Conservation (phyloP, 2,797 vertebrate genomes). For the Vireo griseus region DNA sequence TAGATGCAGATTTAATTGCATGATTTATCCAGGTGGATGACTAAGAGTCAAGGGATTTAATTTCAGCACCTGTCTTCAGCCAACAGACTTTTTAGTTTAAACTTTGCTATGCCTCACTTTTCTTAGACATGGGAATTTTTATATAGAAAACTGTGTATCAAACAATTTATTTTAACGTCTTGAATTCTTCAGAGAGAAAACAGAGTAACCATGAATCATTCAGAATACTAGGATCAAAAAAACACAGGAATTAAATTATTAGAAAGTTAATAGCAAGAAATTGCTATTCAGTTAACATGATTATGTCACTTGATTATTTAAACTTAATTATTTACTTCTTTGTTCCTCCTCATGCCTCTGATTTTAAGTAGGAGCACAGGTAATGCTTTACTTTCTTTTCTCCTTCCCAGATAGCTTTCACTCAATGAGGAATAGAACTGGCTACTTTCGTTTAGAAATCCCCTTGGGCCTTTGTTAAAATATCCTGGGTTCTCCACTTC, state of each 20-base stretch:
- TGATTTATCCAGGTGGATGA: constrained; percentile 4
- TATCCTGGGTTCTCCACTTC: not conserved
- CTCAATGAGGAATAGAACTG: not conserved
- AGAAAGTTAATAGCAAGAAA: not conserved
- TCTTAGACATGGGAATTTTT: not conserved
- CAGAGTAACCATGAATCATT: not conserved
- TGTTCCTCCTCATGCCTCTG: not conserved
- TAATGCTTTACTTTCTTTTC: not conserved
- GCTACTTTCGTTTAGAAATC: not conserved
- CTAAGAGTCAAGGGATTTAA: constrained; percentile 12
- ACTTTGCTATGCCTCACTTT: not conserved
- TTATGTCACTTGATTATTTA: not conserved
- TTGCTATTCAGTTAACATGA: not conserved
- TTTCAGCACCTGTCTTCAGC: not conserved
- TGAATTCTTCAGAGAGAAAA: not conserved
- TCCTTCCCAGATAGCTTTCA: not conserved
- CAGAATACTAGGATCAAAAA: not conserved
- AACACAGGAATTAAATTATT: not conserved
- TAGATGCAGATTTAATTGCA: constrained; percentile 44
- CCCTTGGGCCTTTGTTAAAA: not conserved
- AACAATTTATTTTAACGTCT: not conserved
- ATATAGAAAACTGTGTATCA: not conserved
- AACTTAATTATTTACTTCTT: not conserved
- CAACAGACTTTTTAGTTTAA: not conserved
- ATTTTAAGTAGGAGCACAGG: not conserved